phyloP scores from a whole-genome alignment of 2,113 vertebrate genomes.

The Odocoileus virginianus region DNA sequence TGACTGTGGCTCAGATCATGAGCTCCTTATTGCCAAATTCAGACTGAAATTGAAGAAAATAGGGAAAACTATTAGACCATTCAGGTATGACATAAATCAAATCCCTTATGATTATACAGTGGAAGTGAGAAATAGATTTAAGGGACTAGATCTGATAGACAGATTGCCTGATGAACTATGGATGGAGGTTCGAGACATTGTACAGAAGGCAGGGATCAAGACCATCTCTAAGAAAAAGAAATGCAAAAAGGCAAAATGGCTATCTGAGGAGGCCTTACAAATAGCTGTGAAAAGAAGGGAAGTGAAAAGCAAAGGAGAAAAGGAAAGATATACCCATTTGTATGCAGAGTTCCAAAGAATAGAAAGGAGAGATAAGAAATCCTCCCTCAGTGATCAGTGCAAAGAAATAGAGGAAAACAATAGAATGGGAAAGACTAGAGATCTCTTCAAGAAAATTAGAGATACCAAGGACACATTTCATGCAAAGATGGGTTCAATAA shows the following conservation, averaged over 20 bases:
- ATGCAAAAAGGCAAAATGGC: neutral
- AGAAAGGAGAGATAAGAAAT: neutral
- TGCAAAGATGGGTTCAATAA: neutral
- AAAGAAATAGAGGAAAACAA: neutral
- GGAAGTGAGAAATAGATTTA: no score
- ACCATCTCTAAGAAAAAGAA: neutral
- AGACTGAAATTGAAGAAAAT: no score
- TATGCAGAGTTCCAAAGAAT: neutral
- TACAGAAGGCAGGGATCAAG: no score
- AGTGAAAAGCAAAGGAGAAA: neutral
- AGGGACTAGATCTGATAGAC: no score
- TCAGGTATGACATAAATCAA: no score
- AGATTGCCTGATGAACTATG: no score
- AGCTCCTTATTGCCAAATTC: no score
- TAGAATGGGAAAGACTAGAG: neutral
- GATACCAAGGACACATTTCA: neutral
- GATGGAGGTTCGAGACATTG: accelerated
- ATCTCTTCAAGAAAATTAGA: neutral
- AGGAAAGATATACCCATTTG: neutral
- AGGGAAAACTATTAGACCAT: no score
- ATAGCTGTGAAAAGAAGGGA: neutral
- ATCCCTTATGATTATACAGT: no score
- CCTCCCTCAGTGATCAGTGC: neutral
- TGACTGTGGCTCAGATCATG: no score
- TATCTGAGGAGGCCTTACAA: neutral